These are phyloP conservation scores for Ataeniobius toweri DNA, from an alignment of 2,797 vertebrate genomes.

Conservation along the genomic window DNA sequence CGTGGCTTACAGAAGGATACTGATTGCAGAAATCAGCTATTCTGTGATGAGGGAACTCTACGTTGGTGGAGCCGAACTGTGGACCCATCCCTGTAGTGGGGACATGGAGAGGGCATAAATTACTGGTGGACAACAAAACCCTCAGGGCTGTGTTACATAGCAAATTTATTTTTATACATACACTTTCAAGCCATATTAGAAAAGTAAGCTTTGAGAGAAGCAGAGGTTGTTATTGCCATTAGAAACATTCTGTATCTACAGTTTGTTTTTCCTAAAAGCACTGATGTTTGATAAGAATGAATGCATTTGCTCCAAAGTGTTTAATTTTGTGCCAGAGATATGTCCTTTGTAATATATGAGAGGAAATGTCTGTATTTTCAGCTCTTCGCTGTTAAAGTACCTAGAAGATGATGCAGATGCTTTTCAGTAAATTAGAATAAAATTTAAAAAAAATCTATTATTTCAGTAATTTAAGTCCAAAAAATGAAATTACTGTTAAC, in stretches of 20 bases:
- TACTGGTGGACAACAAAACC: conserved; percentile 86
- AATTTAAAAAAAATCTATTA: background rate
- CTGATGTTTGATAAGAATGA: conserved; percentile 88
- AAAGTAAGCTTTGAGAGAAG: conserved; percentile 75
- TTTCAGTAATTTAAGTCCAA: background rate
- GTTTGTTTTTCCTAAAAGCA: conserved; percentile 90
- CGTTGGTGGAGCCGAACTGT: conserved; percentile 72
- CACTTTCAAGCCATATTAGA: conserved; percentile 84
- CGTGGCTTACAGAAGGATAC: conserved; percentile 82
- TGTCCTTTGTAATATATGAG: conserved; percentile 59
- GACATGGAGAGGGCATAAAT: conserved; percentile 85
- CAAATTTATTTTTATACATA: conserved; percentile 96
- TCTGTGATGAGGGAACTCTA: conserved; percentile 73
- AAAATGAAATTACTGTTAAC: background rate
- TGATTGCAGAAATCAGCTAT: conserved; percentile 77
- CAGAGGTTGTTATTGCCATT: conserved; percentile 85
- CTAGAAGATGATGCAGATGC: conserved; percentile 52
- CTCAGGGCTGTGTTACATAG: conserved; percentile 95
- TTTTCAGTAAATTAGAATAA: background rate
- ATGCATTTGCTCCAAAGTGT: conserved; percentile 68
- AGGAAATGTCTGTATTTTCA: conserved; percentile 64
- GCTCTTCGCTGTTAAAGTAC: conserved; percentile 47
- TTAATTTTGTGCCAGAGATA: conserved; percentile 63
- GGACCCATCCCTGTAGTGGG: conserved; percentile 77
- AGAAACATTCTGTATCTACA: conserved; percentile 81